phyloP scores from a whole-genome alignment of 2,888 invertebrate genomes.

The Colletes collaris region DNA sequence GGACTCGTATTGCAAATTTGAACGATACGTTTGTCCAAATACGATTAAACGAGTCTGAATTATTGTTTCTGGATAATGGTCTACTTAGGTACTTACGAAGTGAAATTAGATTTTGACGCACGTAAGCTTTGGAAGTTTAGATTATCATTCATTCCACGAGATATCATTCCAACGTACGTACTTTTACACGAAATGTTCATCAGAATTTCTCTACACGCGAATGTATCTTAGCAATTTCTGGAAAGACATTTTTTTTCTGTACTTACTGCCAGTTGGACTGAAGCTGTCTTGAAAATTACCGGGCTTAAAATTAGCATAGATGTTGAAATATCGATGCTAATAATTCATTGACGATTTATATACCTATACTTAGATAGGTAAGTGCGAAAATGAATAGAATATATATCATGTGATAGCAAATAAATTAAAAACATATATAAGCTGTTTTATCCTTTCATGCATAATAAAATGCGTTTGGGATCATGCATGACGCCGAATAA shows the following conservation, averaged over 20 bases:
- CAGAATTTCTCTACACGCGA: not conserved
- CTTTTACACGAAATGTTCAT: too few relatives aligned
- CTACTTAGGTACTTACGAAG: not conserved
- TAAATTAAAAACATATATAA: not conserved
- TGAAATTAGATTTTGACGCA: conserved; percentile 20
- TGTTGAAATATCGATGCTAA: not conserved
- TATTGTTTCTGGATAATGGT: not conserved
- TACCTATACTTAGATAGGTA: not conserved
- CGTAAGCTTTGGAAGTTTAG: conserved; percentile 4
- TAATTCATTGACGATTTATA: not conserved
- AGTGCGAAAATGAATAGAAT: not conserved
- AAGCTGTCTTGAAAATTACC: not conserved
- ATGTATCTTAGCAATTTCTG: conserved; percentile 8
- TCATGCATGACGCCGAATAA: conserved; percentile 6
- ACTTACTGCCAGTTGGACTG: not conserved
- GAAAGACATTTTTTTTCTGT: conserved; percentile 1
- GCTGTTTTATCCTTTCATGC: not conserved
- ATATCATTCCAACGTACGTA: conserved; percentile 33
- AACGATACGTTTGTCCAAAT: conserved; percentile 29
- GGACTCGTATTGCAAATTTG: conserved; percentile 90
- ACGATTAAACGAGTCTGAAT: not conserved
- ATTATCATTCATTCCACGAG: conserved; percentile 45
- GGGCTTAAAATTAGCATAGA: conserved; percentile 1
- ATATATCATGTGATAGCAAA: not conserved
- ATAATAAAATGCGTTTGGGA: not conserved